phyloP scores from a whole-genome alignment of 1,140 invertebrate species.

The Stenopsyche tienmushanensis region DNA sequence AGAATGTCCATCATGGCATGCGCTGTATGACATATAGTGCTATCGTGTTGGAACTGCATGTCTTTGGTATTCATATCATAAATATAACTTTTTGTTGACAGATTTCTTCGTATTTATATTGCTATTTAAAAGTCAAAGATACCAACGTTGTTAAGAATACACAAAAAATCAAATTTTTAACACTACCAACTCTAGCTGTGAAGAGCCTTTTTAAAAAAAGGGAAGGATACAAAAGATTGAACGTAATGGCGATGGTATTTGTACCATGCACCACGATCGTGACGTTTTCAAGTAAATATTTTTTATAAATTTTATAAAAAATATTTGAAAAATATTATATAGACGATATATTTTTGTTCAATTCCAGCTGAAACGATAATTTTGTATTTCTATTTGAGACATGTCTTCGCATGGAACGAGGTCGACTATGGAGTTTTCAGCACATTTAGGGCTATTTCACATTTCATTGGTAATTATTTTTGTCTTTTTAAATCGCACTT shows the following conservation, averaged over 20 bases:
- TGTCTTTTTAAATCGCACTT: background rate
- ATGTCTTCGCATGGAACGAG: constrained; percentile 53
- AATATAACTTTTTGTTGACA: constrained; percentile 37
- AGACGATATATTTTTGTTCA: constrained; percentile 14
- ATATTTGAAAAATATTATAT: background rate
- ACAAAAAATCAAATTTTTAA: constrained; percentile 28
- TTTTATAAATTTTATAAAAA: background rate
- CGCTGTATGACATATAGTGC: too few relatives aligned
- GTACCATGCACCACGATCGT: constrained; percentile 49
- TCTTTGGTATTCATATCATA: too few relatives aligned
- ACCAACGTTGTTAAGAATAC: constrained; percentile 23
- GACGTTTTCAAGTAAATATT: constrained; percentile 47
- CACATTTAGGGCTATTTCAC: constrained; percentile 44
- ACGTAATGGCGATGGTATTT: constrained; percentile 50
- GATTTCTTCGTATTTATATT: constrained; percentile 49
- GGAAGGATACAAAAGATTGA: constrained; percentile 47
- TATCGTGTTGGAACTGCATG: too few relatives aligned
- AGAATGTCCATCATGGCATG: too few relatives aligned
- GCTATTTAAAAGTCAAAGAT: constrained; percentile 27
- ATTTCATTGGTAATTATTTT: constrained; percentile 39
- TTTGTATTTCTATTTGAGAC: constrained; percentile 52
- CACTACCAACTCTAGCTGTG: constrained; percentile 46
- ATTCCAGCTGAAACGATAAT: constrained; percentile 51
- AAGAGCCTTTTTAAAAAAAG: constrained; percentile 47
- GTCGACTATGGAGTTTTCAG: constrained; percentile 51